Conservation (phyloP, 2,797 vertebrate species). For the Eutrigla gurnardus region DNA sequence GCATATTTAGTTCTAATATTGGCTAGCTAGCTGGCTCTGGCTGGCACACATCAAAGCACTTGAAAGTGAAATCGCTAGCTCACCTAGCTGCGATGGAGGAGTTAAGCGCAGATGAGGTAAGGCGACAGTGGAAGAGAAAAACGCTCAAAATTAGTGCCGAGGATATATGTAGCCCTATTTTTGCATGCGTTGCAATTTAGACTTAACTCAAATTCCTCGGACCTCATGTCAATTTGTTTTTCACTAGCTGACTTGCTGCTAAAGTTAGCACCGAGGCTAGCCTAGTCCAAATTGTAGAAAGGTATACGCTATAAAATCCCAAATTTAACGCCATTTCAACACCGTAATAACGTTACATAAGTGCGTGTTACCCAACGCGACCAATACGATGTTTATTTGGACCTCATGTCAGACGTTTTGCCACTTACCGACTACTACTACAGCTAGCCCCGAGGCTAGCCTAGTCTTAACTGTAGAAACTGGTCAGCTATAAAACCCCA, state of each 20-base stretch:
- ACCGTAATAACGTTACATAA: background rate
- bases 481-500: no score
- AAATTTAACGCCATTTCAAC: background rate
- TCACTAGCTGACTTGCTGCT: slow-evolving; percentile 40
- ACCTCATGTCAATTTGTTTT: slow-evolving; percentile 6
- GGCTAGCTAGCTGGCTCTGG: slow-evolving; percentile 86
- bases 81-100: slow-evolving; percentile 93
- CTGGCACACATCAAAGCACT: slow-evolving; percentile 77
- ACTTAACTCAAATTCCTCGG: background rate
- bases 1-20: slow-evolving; percentile 83
- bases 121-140: slow-evolving; percentile 39
- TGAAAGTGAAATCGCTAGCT: slow-evolving; percentile 86
- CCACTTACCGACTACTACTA: slow-evolving; percentile 18
- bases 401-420: slow-evolving; percentile 7
- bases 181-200: background rate
- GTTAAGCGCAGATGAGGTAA: slow-evolving; percentile 98
- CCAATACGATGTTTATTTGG: no score
- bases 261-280: slow-evolving; percentile 49
- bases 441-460: no score
- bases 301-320: slow-evolving; percentile 4
- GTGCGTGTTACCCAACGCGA: rapidly evolving
- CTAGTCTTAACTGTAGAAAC: no score
- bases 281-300: slow-evolving; percentile 49
- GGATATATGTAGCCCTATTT: no score
- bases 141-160: background rate